Evolutionary conservation across 2,113 vertebrate genomes (phyloP), one percentile per base, ranked within the genome.

Genomic region (Sander lucioperca): DNA sequence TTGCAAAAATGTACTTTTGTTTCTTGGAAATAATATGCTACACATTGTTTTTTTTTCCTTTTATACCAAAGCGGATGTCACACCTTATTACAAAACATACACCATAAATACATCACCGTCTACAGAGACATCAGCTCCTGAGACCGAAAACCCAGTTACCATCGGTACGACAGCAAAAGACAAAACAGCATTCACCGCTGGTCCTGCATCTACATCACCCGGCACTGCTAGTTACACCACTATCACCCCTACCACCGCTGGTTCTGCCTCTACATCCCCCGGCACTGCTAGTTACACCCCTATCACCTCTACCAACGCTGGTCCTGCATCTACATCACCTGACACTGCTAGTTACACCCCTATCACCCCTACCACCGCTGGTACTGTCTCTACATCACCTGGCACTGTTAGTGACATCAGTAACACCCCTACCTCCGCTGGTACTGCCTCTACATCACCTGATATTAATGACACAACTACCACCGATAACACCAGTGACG

Each of bases 401-500:
- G 30, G 15, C 15, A 6, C 54, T 57, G 10, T 4, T 15, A 58
- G 56, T 58, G 6, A 2, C 16, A 10, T 1, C 27, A 10, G 8
- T 9, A 30, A 1, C 27, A 30, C 13, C 6, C 23, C 23, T 25
- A 25, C 56, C 25, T 8, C 14, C 6, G 7, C 25, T 61, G 58
- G 16, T 30, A 1, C 25, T 23, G 9, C 18, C 2, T 3, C 25
- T 21, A 51, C 43, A 15, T 25, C 43, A 18, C 7, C 9, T 48
- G 45, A 3, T 27, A 57, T 25, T 57, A 58, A 3, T 8, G 10
- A 7, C 53, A 23, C 30, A 7, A 0, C 63, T n/a, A 36, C 23
- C 7, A 36, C 33, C 16, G 0, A 64, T 19, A n/a, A 23, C 15
- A 36, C 45, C 13, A 11, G 92, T 75, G 93, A 84, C 78, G 1